Base-by-base conservation (phyloP, 2,797 vertebrate species). In the Coregonus ussuriensis region DNA sequence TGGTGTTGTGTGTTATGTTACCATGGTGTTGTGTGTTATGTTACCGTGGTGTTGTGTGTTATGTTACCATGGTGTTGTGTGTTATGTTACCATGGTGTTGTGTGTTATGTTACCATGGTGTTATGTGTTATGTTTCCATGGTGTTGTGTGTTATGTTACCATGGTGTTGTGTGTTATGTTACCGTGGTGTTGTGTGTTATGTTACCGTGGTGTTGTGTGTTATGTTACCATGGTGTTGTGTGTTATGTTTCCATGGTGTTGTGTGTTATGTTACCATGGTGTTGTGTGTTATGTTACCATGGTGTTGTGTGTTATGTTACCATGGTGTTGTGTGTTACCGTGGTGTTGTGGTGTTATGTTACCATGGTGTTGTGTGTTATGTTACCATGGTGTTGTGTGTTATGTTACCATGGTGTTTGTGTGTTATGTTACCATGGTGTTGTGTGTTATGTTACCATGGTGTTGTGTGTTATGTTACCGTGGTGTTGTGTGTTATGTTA, bases 71-170 rank as follows among this genome's bases (percentile, higher is more conserved):
- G 14, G 52, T 54, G 25, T 25, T 54, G 51, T 41, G 53, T 54
- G 53, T 54, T 16, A 74, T 47, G 79, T 79, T 71, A 65, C 25
- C 25, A 25, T 67, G 71, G 76, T 72, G 59, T 9, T 37, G 33
- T 18, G 25, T 25, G 25, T 25, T 25, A 25, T 25, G 25, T 25
- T 25, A 25, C 25, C 25, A 1, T 25, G 25, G 31, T 25, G 25
- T 25, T 25, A 1, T 25, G 25, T 33, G 6, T 6, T 4, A 37
- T 1, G 14, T 14, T 37, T 6, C 35, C 5, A 6, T 37, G 35
- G 31, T 31, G 11, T 3, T 37, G 11, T 4, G 7, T 37, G 66
- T 15, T 0, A 33, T 69, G 59, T 21, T n/a, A 41, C 37, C 37
- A 0, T 41, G 6, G 37, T n/a, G 65, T 67, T 25, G 11, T 54